A percentile compares a stretch with the other conserved stretches of the same genome.
Evolutionary conservation across 2,888 invertebrate species (phyloP).

Genomic region (Tyria jacobaeae): DNA sequence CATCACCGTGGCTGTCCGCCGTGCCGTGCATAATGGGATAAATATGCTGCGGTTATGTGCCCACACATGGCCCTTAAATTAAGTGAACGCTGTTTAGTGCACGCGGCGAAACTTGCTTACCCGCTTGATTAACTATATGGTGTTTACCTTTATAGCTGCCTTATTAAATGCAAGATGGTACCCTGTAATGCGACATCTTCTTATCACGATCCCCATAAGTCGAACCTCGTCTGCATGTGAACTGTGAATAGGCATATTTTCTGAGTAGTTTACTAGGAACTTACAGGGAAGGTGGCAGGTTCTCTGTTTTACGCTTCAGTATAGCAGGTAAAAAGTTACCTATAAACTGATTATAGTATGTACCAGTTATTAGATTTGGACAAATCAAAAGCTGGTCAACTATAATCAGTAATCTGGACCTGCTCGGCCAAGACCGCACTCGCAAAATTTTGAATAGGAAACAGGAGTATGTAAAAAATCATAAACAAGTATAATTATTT

Average conservation of each 20-base stretch:
- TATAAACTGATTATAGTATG: not conserved
- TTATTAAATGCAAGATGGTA: conserved; percentile 65
- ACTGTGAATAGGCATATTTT: not conserved
- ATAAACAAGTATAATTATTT: no score
- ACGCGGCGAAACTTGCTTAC: conserved; percentile 76
- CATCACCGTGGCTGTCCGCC: conserved; percentile 78
- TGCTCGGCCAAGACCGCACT: no score
- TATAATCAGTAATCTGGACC: no score
- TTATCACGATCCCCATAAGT: conserved; percentile 20
- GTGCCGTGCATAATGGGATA: conserved; percentile 86
- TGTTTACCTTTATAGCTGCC: conserved; percentile 69
- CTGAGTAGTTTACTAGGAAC: not conserved
- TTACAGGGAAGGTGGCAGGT: not conserved
- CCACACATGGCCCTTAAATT: conserved; percentile 84
- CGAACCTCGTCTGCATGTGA: conserved; percentile 45
- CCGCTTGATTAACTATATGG: conserved; percentile 79
- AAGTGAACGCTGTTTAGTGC: conserved; percentile 82
- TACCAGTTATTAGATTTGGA: no score
- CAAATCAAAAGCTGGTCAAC: no score
- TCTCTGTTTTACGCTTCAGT: not conserved
- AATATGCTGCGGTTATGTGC: conserved; percentile 85
- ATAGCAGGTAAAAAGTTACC: not conserved
- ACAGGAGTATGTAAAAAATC: no score
- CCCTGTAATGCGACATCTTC: conserved; percentile 33
- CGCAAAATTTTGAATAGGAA: no score